A percentile compares a stretch with the other conserved stretches of the same genome.
phyloP scores from a whole-genome alignment of 2,797 vertebrate species.

The Vespertilio murinus region DNA sequence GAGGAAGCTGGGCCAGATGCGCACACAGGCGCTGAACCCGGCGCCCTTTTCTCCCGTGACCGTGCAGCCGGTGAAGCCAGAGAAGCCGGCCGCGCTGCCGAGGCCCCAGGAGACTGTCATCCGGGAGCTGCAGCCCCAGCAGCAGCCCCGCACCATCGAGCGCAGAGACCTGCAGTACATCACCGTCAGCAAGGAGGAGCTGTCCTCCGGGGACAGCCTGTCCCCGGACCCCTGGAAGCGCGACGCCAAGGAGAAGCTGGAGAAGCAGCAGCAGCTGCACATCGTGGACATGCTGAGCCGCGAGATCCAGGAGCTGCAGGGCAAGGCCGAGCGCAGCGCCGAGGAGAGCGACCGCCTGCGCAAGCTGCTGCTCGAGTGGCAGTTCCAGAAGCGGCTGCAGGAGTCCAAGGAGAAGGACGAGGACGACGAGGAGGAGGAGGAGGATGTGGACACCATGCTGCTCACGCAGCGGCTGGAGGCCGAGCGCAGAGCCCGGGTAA shows the following conservation, averaged over 20 bases:
- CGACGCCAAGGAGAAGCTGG: slow-evolving; percentile 96
- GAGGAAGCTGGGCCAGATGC: slow-evolving; percentile 94
- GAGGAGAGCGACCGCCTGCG: slow-evolving; percentile 96
- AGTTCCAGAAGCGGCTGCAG: slow-evolving; percentile 98
- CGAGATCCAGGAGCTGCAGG: slow-evolving; percentile 97
- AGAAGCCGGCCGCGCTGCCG: slow-evolving; percentile 90
- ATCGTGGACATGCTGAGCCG: slow-evolving; percentile 96
- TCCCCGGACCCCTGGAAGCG: slow-evolving; percentile 99
- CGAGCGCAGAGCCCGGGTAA: slow-evolving; percentile 98
- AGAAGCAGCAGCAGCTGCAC: slow-evolving; percentile 99
- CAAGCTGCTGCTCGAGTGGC: slow-evolving; percentile 99
- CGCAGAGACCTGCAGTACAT: slow-evolving; percentile 92
- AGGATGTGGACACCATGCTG: slow-evolving; percentile 96
- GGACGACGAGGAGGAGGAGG: slow-evolving; percentile 94
- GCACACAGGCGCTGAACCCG: slow-evolving; percentile 88
- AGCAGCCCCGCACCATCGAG: slow-evolving; percentile 97
- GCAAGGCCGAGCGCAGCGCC: slow-evolving; percentile 91
- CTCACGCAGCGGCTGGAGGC: slow-evolving; percentile 98
- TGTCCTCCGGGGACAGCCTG: slow-evolving; percentile 93
- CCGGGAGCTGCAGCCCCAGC: slow-evolving; percentile 95
- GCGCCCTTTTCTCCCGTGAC: slow-evolving; percentile 82
- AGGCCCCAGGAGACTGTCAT: slow-evolving; percentile 94
- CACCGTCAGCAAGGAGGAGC: slow-evolving; percentile 92
- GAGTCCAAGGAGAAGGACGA: slow-evolving; percentile 97
- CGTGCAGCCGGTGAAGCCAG: slow-evolving; percentile 87